Base-by-base conservation (phyloP, 2,888 invertebrate genomes). In the Sabatieria punctata region DNA sequence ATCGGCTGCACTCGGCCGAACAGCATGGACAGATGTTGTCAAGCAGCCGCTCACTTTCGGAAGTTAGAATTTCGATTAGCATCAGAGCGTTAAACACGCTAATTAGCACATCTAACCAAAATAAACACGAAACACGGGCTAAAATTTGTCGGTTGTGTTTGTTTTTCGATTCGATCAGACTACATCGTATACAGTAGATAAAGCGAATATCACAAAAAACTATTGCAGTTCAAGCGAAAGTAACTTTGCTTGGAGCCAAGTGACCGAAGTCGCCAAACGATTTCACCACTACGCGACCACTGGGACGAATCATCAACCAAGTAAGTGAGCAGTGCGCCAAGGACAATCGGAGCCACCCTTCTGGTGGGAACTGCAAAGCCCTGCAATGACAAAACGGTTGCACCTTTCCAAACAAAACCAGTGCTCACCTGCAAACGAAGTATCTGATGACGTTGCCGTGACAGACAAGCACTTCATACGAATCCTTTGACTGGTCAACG, bases 371-470 rank as follows among this genome's bases (percentile, higher is more conserved):
- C 67, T 97, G 97, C 36, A 97, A 72, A 0, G 89, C 91, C 65
- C 95, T 86, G 70, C 50, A 75, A 68, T 50, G 51, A 53, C 55
- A 50, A n/a, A n/a, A 46, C 46, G 25, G 19, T 18, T 13, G 41
- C 42, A n/a, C 8, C 27, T 11, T 15, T 22, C 21, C 6, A 49
- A 51, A 37, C 19, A 53, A 3, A 21, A 15, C 22, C n/a, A 36
- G 13, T 43, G 69, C 70, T 71, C 61, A 81, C 82, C 81, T 77
- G 74, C 85, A 85, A n/a, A 84, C 78, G 63, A 85, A 85, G 69
- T 85, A 95, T 39, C 91, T 75, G 60, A 97, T 97, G 22, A 97
- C 95, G 68, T 97, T 97, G 2, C 85, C 93, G 68, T 97, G 97
- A 57, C 95, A 95, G 1, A 97, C 89, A 46, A 95, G 71, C 37